phyloP scores from a whole-genome alignment of 2,113 vertebrate species.

The Microtus montanus region DNA sequence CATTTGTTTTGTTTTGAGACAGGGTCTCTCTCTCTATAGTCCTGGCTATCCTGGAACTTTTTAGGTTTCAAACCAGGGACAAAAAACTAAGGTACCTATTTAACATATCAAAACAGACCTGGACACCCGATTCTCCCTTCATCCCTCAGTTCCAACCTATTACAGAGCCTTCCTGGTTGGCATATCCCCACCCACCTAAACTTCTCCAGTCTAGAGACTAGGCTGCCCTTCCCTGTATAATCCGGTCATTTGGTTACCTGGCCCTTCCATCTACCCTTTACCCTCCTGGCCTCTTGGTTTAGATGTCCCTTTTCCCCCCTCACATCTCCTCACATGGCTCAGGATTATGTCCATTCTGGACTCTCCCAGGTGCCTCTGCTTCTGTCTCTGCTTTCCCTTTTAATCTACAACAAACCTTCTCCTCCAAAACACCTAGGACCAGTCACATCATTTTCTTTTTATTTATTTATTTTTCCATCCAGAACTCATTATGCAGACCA shows the following conservation, averaged over 20 bases:
- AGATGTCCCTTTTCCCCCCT: not conserved
- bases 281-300: not conserved
- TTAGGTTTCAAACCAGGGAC: not conserved
- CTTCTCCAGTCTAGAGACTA: not conserved
- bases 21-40: not conserved
- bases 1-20: not conserved
- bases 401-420: not conserved
- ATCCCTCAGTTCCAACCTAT: not conserved
- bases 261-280: not conserved
- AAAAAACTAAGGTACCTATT: not conserved
- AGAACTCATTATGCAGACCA: not conserved
- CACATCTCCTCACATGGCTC: not conserved
- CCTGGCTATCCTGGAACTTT: not conserved
- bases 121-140: not conserved
- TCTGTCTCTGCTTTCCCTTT: not conserved
- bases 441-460: not conserved
- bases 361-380: not conserved
- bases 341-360: no score
- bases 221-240: not conserved
- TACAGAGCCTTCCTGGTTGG: not conserved
- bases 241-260: not conserved
- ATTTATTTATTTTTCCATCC: not conserved
- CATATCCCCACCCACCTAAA: not conserved
- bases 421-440: not conserved
- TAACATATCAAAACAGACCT: not conserved